phyloP scores from a whole-genome alignment of 2,888 invertebrate species.

The Trichogramma dendrolimi region DNA sequence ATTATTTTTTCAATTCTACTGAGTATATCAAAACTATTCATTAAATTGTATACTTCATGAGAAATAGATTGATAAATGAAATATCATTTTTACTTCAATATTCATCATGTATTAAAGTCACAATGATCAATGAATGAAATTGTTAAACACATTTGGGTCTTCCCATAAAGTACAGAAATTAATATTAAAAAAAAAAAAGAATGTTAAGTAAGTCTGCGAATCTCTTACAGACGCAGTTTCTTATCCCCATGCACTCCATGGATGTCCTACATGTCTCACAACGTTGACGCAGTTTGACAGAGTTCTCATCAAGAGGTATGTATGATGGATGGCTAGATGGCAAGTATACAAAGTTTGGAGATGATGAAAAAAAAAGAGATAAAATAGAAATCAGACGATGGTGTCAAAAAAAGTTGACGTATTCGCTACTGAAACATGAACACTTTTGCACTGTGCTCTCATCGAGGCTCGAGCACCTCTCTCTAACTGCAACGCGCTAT shows the following conservation, averaged over 20 bases:
- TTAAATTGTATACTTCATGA: slow-evolving; percentile 21
- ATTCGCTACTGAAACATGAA: too few species aligned
- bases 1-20: background rate
- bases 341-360: too few species aligned
- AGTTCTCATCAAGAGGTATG: too few species aligned
- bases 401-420: too few species aligned
- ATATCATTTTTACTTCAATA: background rate
- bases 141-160: slow-evolving; percentile 8
- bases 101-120: too few species aligned
- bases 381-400: too few species aligned
- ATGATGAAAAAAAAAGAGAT: too few species aligned
- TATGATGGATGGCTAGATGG: too few species aligned
- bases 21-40: background rate
- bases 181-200: slow-evolving; percentile 14
- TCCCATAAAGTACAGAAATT: slow-evolving; percentile 23
- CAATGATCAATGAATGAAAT: background rate
- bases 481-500: too few species aligned
- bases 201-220: slow-evolving; percentile 19
- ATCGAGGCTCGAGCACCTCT: too few species aligned
- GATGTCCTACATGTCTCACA: slow-evolving; percentile 22
- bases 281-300: slow-evolving; percentile 20
- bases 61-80: slow-evolving; percentile 17
- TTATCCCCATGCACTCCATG: slow-evolving; percentile 28
- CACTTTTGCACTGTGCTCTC: too few species aligned
- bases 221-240: slow-evolving; percentile 28